Conservation (phyloP, 2,888 invertebrate species). For the Stenurella melanura region DNA sequence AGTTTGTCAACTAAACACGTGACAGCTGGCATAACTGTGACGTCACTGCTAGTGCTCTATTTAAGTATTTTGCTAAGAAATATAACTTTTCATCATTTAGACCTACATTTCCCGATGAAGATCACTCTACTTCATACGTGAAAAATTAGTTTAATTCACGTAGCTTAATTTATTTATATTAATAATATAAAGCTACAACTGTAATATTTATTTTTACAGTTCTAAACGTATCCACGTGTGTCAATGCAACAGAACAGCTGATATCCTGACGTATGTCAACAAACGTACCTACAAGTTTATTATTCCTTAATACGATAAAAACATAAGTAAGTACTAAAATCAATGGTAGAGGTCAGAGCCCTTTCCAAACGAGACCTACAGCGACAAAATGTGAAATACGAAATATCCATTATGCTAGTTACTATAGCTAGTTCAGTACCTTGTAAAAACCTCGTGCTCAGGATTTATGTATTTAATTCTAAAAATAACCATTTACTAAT, state of each 20-base stretch:
- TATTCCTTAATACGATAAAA: background rate
- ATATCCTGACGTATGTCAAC: background rate
- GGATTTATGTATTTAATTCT: slow-evolving; percentile 42
- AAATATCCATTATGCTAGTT: background rate
- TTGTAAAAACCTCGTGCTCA: background rate
- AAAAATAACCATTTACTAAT: slow-evolving; percentile 39
- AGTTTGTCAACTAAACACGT: too few species aligned
- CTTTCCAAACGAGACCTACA: background rate
- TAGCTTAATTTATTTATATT: background rate
- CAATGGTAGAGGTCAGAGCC: background rate
- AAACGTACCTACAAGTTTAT: background rate
- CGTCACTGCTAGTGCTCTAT: too few species aligned
- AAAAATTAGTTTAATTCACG: too few species aligned
- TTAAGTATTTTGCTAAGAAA: too few species aligned
- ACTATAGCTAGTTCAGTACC: background rate
- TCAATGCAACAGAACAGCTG: background rate
- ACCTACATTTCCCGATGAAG: too few species aligned
- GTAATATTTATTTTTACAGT: background rate
- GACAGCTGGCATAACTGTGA: too few species aligned
- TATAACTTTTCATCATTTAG: too few species aligned
- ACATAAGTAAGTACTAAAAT: background rate
- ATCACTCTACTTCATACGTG: too few species aligned
- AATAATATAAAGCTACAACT: background rate
- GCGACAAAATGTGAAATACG: background rate
- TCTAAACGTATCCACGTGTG: background rate